Evolutionary conservation across 2,888 invertebrate species (phyloP), one percentile per base, ranked within the genome.

Genomic region (Leptinotarsa rubiginosa): DNA sequence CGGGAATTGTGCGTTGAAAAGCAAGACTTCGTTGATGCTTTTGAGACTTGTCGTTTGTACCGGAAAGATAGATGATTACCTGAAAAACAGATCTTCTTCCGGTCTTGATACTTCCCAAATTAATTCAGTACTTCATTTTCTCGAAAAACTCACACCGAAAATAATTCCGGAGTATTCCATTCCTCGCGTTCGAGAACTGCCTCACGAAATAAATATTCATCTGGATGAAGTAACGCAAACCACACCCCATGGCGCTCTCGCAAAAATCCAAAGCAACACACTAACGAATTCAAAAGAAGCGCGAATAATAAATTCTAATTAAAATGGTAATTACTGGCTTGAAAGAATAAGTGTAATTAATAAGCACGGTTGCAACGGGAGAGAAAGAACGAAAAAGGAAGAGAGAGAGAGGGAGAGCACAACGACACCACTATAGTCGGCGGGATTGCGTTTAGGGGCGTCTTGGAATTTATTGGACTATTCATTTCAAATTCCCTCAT

Each of bases 261-360:
- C 62, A 70, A 67, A 74, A 74, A 74, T 74, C 62, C 68, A 62
- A 71, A 66, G 47, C 68, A 71, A 68, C 71, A 65, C 67, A 65
- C 68, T 74, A 71, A 68, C 64, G 64, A 74, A 74, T 75, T 75
- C 69, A 75, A 75, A 69, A 25, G 47, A 69, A 66, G 72, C 72
- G 66, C 69, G 72, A 72, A 75, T 70, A 70, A 70, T 75, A 73
- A 73, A 75, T 75, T 69, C 59, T 75, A 77, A 77, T 77, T 75
- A 75, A 73, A 74, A 74, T 68, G 74, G 70, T 74, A 75, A 77
- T 75, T 75, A 69, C 75, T 47, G 65, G 74, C 69, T 70, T 69
- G 71, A 75, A 75, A 72, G 75, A 75, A 75, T 75, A 75, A 75
- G 69, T 70, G 77, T 75, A 77, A 75, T 77, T 77, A 77, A 77